Evolutionary conservation across 2,797 vertebrate species (phyloP).

Genomic region (Balearica regulorum): DNA sequence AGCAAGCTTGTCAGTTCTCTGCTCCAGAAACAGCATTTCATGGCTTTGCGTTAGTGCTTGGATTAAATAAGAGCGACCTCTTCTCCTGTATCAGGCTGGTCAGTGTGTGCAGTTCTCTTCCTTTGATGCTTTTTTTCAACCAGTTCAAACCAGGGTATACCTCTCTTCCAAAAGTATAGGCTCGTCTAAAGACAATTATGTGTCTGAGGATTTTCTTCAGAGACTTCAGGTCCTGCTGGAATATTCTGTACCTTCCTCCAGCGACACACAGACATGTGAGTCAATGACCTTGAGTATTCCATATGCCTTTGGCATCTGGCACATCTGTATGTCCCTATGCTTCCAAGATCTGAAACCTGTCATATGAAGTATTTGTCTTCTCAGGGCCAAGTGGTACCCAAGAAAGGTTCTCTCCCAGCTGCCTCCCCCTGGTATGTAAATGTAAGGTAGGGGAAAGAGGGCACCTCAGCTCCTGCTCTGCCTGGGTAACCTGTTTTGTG

Average conservation of each 20-base stretch:
- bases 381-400: not conserved
- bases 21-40: not conserved
- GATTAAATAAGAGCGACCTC: slow-evolving; percentile 9
- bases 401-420: not conserved
- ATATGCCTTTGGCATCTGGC: not conserved
- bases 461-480: not conserved
- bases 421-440: not conserved
- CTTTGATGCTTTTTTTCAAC: not conserved
- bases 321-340: not conserved
- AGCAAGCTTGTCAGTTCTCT: slow-evolving; percentile 18
- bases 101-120: not conserved
- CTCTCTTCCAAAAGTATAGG: not conserved
- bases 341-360: not conserved
- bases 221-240: not conserved
- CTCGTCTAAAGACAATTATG: not conserved
- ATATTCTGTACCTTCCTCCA: not conserved
- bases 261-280: not conserved
- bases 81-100: not conserved
- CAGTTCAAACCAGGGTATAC: not conserved
- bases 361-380: not conserved
- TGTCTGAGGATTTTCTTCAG: not conserved
- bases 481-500: not conserved
- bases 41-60: not conserved
- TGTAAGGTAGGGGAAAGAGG: not conserved
- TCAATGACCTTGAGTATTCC: not conserved